Evolutionary conservation across 2,797 vertebrate species (phyloP), one percentile per base, ranked within the genome.

Genomic region (Gallinago stenura): DNA sequence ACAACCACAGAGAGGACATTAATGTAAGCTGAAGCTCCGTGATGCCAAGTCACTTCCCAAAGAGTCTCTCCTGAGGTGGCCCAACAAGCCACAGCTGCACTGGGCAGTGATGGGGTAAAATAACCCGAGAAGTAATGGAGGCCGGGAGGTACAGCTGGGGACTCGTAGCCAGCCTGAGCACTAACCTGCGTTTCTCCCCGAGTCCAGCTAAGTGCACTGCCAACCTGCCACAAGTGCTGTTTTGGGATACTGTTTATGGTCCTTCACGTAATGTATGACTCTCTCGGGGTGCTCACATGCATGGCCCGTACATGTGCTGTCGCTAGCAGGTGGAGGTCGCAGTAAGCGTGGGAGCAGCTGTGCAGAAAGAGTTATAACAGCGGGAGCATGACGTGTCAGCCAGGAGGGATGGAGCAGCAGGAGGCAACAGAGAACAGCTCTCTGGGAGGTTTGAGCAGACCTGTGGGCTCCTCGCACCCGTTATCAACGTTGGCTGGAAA

Each of bases 401-500:
- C 68, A 3, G 48, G 48, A 50, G 22, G 41, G 69, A 21, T 12
- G 35, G 35, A 62, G 69, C 25, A 35, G 71, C 28, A 8, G 39
- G 30, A 75, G 57, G 17, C 0, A 14, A 15, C 2, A 12, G 41
- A 48, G 17, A 61, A 7, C 64, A 45, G 50, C 51, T 72, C 35
- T 5, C 6, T 3, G 41, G 72, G 58, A 21, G 19, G 62, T 13
- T 4, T 41, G 70, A 78, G 39, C 7, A 15, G 11, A 20, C 30
- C 43, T 6, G 10, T 2, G 31, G 21, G 51, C 35, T 71, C 78
- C 65, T 75, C n/a, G 37, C 4, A 30, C 9, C 31, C 5, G 0
- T 7, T 45, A 28, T 9, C 60, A 26, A 6, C 0, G 0, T 0
- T 37, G 64, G 37, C 39, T 58, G 53, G 50, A 61, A 62, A 78